Base-by-base conservation (phyloP, 53 echinoderm and acorn worm species). In the Henricia sp. region DNA sequence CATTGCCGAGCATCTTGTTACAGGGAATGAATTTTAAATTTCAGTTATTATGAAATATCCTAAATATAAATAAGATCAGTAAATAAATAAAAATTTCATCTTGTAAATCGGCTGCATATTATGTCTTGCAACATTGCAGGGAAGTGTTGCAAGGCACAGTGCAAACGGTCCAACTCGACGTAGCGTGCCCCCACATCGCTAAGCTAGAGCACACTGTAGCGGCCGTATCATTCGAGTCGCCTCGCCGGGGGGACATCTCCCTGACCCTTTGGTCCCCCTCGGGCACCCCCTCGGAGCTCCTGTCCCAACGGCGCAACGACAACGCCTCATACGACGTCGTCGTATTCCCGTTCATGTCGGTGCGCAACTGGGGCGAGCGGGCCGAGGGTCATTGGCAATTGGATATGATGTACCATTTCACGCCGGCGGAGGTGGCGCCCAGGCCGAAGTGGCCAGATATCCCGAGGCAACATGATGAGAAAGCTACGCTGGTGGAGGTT, bases 351-450 rank as follows among this genome's bases (percentile, higher is more conserved):
- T 99, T 99, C 70, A 95, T 95, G 99, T 86, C 96, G 0, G 96
- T 96, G 3, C 92, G 92, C 65, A 94, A 92, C 92, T 95, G 99
- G 99, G 99, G 99, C 3, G 99, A 95, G 58, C 68, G 88, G 36
- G 90, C 95, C 6, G 83, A 51, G 3, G 94, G 99, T 23, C 55
- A 71, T 26, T 99, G 99, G 99, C 83, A 64, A 3, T 72, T 99
- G 1, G 66, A 93, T 48, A 36, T 96, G 55, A 68, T 33, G 64
- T 88, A 80, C 44, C 80, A 80, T 12, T 36, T 52, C 63, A 62
- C 63, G 2, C 80, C 80, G 8, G 28, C 51, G 3, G 80, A 1
- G 17, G 62, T 64, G 30, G 5, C 20, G 37, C 58, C 74, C 36
- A 35, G 43, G 80, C 68, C 27, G 63, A 86, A 50, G 26, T 25